Percentiles rank a stretch among this genome's conserved stretches.
Evolutionary conservation across 2,797 vertebrate species (phyloP).

Genomic region (Protonibea diacanthus): DNA sequence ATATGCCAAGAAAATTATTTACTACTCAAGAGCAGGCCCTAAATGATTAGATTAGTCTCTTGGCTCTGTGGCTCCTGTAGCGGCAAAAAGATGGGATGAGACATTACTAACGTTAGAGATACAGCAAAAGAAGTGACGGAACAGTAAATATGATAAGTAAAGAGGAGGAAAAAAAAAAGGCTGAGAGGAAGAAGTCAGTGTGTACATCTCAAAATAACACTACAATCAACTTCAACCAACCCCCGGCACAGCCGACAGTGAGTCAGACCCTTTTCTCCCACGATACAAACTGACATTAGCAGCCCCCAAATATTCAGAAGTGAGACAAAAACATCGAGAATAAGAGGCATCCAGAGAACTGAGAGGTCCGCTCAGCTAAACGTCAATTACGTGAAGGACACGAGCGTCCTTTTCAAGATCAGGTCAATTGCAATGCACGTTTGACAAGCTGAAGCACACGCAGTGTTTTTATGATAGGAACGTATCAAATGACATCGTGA

Average conservation of each 20-base stretch:
- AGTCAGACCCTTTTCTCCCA: constrained; percentile 53
- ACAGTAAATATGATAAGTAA: constrained; percentile 35
- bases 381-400: constrained; percentile 26
- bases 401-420: background rate
- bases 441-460: background rate
- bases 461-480: background rate
- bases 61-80: constrained; percentile 54
- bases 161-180: background rate
- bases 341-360: background rate
- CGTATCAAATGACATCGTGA: background rate
- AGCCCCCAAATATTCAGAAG: constrained; percentile 40
- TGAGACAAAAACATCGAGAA: constrained; percentile 16
- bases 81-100: constrained; percentile 43
- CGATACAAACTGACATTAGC: constrained; percentile 22
- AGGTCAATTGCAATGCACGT: constrained; percentile 18
- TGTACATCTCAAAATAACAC: constrained; percentile 33
- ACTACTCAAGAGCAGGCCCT: constrained; percentile 57
- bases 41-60: constrained; percentile 78
- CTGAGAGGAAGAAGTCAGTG: background rate
- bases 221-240: constrained; percentile 30
- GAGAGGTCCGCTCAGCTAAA: constrained; percentile 1
- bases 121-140: constrained; percentile 23
- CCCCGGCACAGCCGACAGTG: constrained; percentile 20
- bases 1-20: constrained; percentile 74
- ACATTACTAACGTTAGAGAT: constrained; percentile 47